Base-by-base conservation (phyloP, 2,797 vertebrate genomes). In the Kryptopterus vitreolus region DNA sequence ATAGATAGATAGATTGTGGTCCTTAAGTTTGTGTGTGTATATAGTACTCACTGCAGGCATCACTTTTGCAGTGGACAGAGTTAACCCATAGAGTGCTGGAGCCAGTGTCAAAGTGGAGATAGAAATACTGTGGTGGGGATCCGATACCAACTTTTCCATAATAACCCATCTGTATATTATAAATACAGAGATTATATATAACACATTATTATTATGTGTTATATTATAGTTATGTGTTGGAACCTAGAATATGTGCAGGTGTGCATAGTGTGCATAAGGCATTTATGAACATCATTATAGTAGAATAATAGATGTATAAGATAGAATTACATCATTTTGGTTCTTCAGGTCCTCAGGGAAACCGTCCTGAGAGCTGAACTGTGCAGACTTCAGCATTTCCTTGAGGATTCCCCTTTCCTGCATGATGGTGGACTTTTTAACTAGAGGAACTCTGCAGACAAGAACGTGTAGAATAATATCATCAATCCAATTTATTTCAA, bases 21-120 rank as follows among this genome's bases (percentile, higher is more conserved):
- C 72, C 10, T 59, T 20, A 10, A 52, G 55, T 20, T 35, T 48
- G 31, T n/a, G n/a, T n/a, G n/a, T n/a, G n/a, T n/a, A n/a, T n/a
- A n/a, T n/a, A n/a, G 20, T 50, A 81, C 86, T 78, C 61, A 87
- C 85, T 69, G 77, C 86, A 85, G 65, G 85, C 82, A 11, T 43
- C 50, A 43, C 85, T 87, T 3, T 77, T 78, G 77, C 85, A 85
- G 66, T 82, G 77, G 66, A 87, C 50, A 16, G 86, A 86, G 66
- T 87, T 83, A 57, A 85, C 62, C 86, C 86, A 87, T 11, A 87
- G 81, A 20, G 77, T 83, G 55, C 80, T 76, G 53, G 86, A 86
- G 31, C 82, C 81, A 18, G 83, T 87, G 77, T 87, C 86, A 79
- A 87, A 85, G 58, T 85, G 86, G 61, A 86, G 65, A 24, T 83